A percentile compares a stretch with the other conserved stretches of the same genome.
Conservation (phyloP, 2,113 vertebrate genomes). For the Aviceda subcristata region DNA sequence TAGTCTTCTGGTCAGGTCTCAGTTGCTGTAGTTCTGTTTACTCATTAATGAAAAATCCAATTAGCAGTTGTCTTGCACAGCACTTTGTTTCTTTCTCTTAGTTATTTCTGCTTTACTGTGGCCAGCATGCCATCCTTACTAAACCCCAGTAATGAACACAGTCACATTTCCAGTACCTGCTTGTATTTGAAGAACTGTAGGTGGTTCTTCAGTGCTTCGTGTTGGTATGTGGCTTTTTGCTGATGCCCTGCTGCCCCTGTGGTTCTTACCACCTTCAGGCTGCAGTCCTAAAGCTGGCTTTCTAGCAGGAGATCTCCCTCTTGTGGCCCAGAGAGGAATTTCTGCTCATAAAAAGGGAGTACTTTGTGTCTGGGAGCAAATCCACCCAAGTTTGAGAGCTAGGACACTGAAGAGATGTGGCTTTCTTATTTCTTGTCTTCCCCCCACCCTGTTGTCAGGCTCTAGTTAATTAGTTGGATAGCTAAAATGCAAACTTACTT, state of each 20-base stretch:
- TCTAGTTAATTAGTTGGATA: background rate
- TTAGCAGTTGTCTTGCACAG: background rate
- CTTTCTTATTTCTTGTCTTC: background rate
- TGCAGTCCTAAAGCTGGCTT: background rate
- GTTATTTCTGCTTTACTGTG: background rate
- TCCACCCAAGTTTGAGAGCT: background rate
- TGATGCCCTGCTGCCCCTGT: background rate
- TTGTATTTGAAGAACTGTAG: background rate
- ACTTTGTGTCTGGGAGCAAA: fast-evolving
- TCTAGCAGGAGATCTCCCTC: background rate
- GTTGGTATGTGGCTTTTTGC: background rate
- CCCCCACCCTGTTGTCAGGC: background rate
- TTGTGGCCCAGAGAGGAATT: background rate
- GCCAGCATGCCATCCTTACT: background rate
- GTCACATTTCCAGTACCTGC: background rate
- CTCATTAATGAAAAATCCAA: background rate
- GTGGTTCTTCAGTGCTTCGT: background rate
- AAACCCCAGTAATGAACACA: background rate
- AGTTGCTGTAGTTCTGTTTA: background rate
- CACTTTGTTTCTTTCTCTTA: background rate
- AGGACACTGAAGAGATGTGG: fast-evolving
- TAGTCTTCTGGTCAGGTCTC: background rate
- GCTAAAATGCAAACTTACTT: background rate
- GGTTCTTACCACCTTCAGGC: fast-evolving
- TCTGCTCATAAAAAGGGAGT: background rate